Conservation (phyloP, 2,113 vertebrate species). For the Sebastes fasciatus region DNA sequence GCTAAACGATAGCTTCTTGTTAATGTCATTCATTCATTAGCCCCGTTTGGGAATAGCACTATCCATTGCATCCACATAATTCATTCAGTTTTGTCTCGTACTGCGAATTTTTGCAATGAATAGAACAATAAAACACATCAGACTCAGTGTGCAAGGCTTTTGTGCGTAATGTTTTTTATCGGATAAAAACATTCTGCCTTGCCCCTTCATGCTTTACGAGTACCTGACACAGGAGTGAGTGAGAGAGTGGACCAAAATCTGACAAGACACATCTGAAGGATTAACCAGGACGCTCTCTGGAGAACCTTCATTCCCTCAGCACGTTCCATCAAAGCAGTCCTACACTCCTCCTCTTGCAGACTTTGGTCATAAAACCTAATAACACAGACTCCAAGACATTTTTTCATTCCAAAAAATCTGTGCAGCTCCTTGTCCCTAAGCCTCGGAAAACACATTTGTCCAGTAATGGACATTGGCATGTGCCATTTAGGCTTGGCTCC, state of each 20-base stretch:
- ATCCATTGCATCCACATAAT: too few species aligned
- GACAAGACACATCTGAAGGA: constrained; percentile 25
- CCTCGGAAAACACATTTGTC: background rate
- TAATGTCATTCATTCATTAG: too few species aligned
- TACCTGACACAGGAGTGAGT: constrained; percentile 4
- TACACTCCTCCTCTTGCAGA: background rate
- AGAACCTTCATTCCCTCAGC: constrained; percentile 20
- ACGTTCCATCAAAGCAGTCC: constrained; percentile 3
- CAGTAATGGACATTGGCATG: background rate
- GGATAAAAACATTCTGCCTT: too few species aligned
- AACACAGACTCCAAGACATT: background rate
- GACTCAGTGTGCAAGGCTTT: too few species aligned
- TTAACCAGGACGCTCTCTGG: constrained; percentile 6
- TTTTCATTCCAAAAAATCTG: constrained; percentile 8
- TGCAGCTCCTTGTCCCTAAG: background rate
- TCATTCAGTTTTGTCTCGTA: too few species aligned
- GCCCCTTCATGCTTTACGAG: constrained; percentile 24
- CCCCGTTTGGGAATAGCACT: too few species aligned
- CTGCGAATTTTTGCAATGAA: too few species aligned
- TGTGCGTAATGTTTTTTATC: too few species aligned
- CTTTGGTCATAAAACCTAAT: background rate
- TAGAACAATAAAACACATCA: too few species aligned
- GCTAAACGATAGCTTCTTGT: too few species aligned
- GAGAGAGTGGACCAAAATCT: constrained; percentile 6
- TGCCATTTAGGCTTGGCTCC: background rate